Evolutionary conservation across 64 coral and sea anemone species (phyloP).

Genomic region (Montipora cactus): DNA sequence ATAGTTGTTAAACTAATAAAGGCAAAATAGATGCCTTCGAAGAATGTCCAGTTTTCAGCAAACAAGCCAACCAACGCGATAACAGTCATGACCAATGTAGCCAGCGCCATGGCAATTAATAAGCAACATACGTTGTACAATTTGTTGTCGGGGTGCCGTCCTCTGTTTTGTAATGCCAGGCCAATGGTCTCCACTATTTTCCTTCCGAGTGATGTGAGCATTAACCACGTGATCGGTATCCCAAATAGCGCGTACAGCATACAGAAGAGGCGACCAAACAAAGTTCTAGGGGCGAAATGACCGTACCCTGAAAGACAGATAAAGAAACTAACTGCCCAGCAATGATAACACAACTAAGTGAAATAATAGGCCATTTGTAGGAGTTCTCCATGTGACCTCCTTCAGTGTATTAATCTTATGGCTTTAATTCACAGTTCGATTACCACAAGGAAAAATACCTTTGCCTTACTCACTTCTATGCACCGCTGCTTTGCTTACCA

Average conservation of each 20-base stretch:
- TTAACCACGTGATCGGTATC: constrained; percentile 91
- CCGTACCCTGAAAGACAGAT: constrained; percentile 75
- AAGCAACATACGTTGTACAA: constrained; percentile 76
- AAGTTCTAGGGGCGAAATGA: constrained; percentile 77
- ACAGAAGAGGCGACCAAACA: constrained; percentile 79
- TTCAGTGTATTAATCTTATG: no score
- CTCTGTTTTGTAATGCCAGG: constrained; percentile 57
- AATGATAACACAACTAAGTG: no score
- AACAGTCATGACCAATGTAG: constrained; percentile 66
- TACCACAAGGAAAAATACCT: no score
- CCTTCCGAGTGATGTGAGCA: constrained; percentile 94
- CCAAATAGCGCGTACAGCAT: constrained; percentile 95
- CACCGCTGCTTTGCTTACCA: no score
- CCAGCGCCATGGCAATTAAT: constrained; percentile 50
- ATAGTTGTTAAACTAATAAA: constrained; percentile 92
- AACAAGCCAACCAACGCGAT: constrained; percentile 81
- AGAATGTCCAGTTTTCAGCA: constrained; percentile 83
- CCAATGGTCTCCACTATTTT: constrained; percentile 88
- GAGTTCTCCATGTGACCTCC: no score
- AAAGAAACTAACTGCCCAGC: not conserved
- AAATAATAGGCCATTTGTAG: no score
- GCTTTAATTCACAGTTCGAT: no score
- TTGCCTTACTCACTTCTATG: no score
- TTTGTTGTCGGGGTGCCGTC: constrained; percentile 45
- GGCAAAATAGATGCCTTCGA: constrained; percentile 92